Evolutionary conservation across 1,140 invertebrate species (phyloP), one percentile per base, ranked within the genome.

Genomic region (Formica exsecta): DNA sequence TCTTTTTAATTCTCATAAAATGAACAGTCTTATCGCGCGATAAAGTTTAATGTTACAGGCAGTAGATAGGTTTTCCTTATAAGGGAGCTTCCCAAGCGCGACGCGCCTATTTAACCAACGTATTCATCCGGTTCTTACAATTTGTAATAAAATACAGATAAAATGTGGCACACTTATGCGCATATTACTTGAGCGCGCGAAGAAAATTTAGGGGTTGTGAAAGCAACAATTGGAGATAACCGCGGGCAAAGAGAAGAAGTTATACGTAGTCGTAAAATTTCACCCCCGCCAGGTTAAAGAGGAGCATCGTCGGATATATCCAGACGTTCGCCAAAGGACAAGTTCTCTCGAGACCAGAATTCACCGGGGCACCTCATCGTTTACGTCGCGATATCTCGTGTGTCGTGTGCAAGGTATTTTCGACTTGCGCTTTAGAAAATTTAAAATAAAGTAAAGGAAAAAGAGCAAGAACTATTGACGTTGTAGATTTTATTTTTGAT

Each of bases 1-100:
- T 54, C 32, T 62, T 83, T 83, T 74, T 74, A 80, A 83, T 83
- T 73, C 68, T 36, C 79, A 73, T 83, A 83, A 83, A 83, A 83
- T 25, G 16, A 57, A 73, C 54, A 73, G 13, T 22, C 79, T 83
- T 74, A 83, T 74, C 59, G 19, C 62, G 32, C 6, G 41, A 71
- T 68, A 77, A 70, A 41, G 19, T 79, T 71, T 74, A 76, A 71
- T n/a, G 16, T 61, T 61, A 57, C 38, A 11, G 29, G 2, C 29
- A 62, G 36, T 19, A 36, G 44, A 62, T 68, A 41, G 66, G 61
- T 48, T 64, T 57, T 38, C 25, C 9, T 73, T 61, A 29, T n/a
- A 36, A 41, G 59, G 19, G 41, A 87, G 73, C 74, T 68, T 16
- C 61, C 85, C 61, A 62, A 73, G 54, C 51, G 41, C 48, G 32